A percentile compares a stretch with the other conserved stretches of the same genome.
phyloP scores from a whole-genome alignment of 2,797 vertebrate genomes.

The Enoplosus armatus region DNA sequence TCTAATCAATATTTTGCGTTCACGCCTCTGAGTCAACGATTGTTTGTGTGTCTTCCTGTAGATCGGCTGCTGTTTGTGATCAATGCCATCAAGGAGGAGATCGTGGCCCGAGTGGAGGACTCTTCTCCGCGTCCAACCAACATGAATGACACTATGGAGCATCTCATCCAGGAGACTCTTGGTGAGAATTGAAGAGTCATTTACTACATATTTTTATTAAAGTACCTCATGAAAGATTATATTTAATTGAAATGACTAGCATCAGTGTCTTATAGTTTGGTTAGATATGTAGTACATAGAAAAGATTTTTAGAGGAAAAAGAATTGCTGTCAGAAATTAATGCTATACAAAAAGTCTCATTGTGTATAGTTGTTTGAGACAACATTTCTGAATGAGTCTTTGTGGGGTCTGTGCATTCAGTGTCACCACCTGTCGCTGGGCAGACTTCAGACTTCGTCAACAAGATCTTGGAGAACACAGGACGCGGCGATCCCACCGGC shows the following conservation, averaged over 20 bases:
- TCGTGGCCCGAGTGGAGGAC: constrained; percentile 93
- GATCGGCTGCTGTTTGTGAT: constrained; percentile 98
- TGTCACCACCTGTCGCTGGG: constrained; percentile 93
- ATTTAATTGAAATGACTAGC: not conserved
- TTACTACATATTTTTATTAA: not conserved
- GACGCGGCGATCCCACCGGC: constrained; percentile 95
- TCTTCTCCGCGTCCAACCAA: constrained; percentile 90
- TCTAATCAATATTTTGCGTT: not conserved
- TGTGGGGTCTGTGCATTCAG: constrained; percentile 65
- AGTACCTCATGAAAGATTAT: not conserved
- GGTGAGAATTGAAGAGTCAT: constrained; percentile 85
- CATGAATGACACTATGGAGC: constrained; percentile 95
- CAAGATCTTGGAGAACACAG: constrained; percentile 98
- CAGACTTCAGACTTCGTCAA: constrained; percentile 99
- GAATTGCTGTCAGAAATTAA: not conserved
- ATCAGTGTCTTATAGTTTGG: not conserved
- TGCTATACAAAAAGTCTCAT: not conserved
- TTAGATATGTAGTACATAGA: not conserved
- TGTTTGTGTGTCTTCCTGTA: constrained; percentile 68
- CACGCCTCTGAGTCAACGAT: not conserved
- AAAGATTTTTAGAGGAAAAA: not conserved
- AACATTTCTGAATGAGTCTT: not conserved
- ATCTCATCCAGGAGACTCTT: constrained; percentile 95
- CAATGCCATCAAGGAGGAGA: constrained; percentile 99
- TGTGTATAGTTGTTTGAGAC: not conserved